phyloP scores from a whole-genome alignment of 2,797 vertebrate species.

The Anabacerthia variegaticeps region DNA sequence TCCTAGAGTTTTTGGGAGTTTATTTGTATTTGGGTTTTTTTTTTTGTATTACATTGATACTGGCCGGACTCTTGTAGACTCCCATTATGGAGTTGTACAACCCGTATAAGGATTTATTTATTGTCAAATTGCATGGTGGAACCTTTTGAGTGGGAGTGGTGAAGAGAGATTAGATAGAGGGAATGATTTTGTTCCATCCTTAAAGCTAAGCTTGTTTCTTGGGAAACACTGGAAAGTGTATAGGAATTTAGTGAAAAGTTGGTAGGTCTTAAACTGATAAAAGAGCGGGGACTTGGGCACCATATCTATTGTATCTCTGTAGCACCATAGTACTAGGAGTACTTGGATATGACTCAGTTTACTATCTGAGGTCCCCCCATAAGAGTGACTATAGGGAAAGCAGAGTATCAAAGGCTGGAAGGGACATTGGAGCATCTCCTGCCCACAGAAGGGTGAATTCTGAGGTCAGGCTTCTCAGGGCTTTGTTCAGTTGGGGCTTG shows the following conservation, averaged over 20 bases:
- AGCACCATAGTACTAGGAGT: background rate
- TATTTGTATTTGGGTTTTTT: background rate
- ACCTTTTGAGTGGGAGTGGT: background rate
- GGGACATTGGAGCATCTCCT: background rate
- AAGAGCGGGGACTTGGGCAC: background rate
- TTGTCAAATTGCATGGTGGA: background rate
- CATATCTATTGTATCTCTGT: background rate
- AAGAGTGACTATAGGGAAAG: background rate
- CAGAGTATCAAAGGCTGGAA: background rate
- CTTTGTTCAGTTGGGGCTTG: background rate
- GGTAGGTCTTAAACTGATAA: background rate
- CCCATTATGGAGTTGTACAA: background rate
- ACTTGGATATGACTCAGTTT: background rate
- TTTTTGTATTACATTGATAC: background rate
- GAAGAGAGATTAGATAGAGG: background rate
- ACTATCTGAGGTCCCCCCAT: fast-evolving
- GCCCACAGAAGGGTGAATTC: background rate
- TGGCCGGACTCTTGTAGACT: background rate
- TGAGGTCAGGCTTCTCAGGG: background rate
- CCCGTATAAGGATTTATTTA: background rate
- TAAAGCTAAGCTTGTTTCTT: background rate
- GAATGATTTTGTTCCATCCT: background rate
- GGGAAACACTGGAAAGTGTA: background rate
- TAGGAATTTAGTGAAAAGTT: background rate
- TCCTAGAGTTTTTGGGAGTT: background rate